These are phyloP conservation scores for Dipodomys stephensi DNA, from an alignment of 2,113 vertebrate species.

Conservation along the genomic window DNA sequence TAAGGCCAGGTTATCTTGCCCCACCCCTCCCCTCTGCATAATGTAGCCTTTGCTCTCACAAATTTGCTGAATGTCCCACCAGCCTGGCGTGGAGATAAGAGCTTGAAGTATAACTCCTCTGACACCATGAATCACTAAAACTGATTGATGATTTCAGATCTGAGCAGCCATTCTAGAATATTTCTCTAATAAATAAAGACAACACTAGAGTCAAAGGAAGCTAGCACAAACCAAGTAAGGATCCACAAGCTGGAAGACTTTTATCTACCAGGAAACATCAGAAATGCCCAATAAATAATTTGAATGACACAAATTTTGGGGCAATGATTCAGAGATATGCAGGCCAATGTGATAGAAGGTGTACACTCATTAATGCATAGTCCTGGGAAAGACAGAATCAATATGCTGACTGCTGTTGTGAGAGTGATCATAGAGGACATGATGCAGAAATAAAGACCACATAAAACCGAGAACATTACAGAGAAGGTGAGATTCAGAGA, in stretches of 20 bases:
- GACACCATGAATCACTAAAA: background rate
- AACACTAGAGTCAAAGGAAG: background rate
- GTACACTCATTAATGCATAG: background rate
- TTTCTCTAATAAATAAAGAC: slow-evolving; percentile 16
- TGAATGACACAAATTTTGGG: background rate
- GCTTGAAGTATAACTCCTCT: background rate
- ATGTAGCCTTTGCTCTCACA: background rate
- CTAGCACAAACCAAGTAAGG: background rate
- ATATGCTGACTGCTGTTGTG: background rate
- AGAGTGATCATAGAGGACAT: background rate
- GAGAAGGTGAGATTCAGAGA: background rate
- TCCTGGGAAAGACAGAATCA: background rate
- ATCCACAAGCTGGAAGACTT: background rate
- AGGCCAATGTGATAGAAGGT: background rate
- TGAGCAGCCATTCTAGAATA: background rate
- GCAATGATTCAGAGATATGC: background rate
- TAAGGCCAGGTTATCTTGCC: background rate
- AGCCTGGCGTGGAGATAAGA: background rate
- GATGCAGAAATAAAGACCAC: background rate
- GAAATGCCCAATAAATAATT: background rate
- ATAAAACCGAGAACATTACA: background rate
- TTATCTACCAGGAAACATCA: background rate
- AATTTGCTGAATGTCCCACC: no score
- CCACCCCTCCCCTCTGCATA: background rate
- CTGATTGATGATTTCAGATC: background rate